Evolutionary conservation across 1,140 invertebrate genomes (phyloP).

Genomic region (Anastatus disparis): DNA sequence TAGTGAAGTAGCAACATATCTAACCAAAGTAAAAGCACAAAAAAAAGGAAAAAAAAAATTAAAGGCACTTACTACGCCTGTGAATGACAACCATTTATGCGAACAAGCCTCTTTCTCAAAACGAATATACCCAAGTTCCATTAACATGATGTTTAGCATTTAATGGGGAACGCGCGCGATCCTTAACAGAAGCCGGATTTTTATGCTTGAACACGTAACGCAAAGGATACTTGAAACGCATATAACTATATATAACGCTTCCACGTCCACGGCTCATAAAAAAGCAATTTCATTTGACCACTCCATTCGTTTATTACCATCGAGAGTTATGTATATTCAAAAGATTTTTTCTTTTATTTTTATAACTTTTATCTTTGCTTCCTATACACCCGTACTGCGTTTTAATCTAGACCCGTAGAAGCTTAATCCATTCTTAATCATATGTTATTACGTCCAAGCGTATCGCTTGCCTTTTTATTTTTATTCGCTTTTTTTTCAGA

Average conservation of each 20-base stretch:
- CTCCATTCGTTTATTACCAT: conserved; percentile 23
- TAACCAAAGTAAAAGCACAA: too few species aligned
- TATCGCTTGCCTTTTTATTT: too few species aligned
- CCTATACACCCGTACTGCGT: not conserved
- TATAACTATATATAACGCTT: too few species aligned
- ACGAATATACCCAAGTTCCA: too few species aligned
- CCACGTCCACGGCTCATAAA: conserved; percentile 12
- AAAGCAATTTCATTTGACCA: conserved; percentile 15
- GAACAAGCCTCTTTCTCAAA: not conserved
- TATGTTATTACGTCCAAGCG: conserved; percentile 6
- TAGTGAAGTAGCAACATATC: too few species aligned
- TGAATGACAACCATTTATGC: not conserved
- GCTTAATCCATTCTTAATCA: conserved; percentile 23
- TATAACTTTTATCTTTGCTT: not conserved
- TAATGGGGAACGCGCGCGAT: not conserved
- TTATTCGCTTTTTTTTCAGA: not conserved
- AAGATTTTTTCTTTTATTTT: not conserved
- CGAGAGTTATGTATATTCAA: not conserved
- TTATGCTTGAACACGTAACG: conserved; percentile 10
- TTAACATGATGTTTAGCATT: conserved; percentile 14
- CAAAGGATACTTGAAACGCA: not conserved
- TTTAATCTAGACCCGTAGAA: conserved; percentile 11
- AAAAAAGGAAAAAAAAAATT: too few species aligned
- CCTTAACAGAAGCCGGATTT: conserved; percentile 4
- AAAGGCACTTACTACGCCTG: too few species aligned